Conservation (phyloP, 2,113 vertebrate genomes). For the Trogon surrucura region DNA sequence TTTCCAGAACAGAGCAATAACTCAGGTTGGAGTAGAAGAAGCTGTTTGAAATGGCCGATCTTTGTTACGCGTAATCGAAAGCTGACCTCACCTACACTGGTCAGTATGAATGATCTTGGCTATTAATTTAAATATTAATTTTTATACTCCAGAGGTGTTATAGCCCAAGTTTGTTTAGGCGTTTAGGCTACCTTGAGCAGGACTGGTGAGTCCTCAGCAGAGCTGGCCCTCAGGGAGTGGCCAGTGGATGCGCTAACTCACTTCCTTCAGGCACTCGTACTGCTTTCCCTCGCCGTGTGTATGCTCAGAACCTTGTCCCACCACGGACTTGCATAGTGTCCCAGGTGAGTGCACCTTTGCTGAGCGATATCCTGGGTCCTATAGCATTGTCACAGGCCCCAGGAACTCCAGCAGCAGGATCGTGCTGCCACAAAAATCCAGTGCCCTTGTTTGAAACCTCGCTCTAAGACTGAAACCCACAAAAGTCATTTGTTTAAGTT, state of each 20-base stretch:
- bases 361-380: neutral
- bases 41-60: neutral
- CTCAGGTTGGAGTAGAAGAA: slow-evolving; percentile 1
- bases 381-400: rapidly evolving
- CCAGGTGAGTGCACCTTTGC: neutral
- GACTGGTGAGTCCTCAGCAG: neutral
- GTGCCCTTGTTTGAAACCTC: neutral
- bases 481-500: neutral
- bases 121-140: neutral
- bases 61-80: neutral
- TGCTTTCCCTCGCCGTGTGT: neutral
- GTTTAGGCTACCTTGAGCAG: neutral
- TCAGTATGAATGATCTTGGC: neutral
- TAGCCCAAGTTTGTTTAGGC: neutral
- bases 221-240: neutral
- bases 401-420: neutral
- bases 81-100: neutral
- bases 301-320: neutral
- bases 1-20: neutral
- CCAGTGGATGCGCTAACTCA: rapidly evolving
- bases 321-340: neutral
- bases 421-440: neutral
- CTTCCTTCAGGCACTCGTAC: neutral
- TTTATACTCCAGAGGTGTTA: neutral
- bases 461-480: neutral